These are phyloP conservation scores for Mustelus asterias DNA, from an alignment of 2,113 vertebrate species.

Conservation along the genomic window DNA sequence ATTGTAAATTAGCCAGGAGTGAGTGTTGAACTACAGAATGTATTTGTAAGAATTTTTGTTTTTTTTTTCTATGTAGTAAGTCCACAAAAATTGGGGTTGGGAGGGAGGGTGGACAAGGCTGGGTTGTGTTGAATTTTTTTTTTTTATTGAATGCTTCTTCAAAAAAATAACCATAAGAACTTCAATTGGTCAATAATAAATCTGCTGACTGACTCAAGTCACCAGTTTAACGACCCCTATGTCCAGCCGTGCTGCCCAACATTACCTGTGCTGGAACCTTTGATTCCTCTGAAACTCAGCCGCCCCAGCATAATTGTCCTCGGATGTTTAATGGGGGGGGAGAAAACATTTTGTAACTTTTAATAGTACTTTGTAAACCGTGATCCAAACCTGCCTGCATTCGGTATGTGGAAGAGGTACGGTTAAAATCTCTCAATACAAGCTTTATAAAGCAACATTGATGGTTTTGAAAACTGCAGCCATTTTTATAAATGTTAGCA, in stretches of 20 bases:
- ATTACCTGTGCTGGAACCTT: not conserved
- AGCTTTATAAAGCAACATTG: constrained; percentile 22
- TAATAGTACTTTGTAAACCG: constrained; percentile 32
- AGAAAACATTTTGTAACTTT: constrained; percentile 22
- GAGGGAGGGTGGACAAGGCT: not conserved
- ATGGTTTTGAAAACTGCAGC: constrained; percentile 16
- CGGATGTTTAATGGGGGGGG: not conserved
- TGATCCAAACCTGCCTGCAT: not conserved
- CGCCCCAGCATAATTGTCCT: not conserved
- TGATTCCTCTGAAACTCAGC: not conserved
- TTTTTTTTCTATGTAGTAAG: not conserved
- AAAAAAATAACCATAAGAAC: not conserved
- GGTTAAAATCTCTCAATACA: not conserved
- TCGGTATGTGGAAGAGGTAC: not conserved
- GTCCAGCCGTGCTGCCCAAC: not conserved
- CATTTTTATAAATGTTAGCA: constrained; percentile 31
- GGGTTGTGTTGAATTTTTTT: constrained; percentile 23
- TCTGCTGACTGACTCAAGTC: not conserved
- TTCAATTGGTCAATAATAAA: not conserved
- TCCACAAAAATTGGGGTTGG: not conserved
- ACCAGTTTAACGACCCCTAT: not conserved
- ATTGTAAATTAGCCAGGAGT: constrained; percentile 30
- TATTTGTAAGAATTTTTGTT: not conserved
- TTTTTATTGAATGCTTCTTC: constrained; percentile 1
- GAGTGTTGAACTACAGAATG: constrained; percentile 17